phyloP scores from a whole-genome alignment of 2,797 vertebrate genomes.

The Chaetophractus vellerosus region DNA sequence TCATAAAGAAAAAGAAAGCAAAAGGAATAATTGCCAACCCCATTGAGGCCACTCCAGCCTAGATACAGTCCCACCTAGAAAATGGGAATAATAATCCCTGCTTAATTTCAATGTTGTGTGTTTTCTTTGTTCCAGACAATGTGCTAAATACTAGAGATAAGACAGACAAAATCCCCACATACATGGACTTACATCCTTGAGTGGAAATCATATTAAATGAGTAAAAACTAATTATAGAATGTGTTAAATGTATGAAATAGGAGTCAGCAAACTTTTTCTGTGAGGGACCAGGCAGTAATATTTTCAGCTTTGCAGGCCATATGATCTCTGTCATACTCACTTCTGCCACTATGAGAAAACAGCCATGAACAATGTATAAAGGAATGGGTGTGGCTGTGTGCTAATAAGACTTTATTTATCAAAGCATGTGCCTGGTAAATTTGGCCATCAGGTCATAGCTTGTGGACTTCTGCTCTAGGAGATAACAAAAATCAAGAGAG shows the following conservation, averaged over 20 bases:
- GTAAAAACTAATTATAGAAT: not conserved
- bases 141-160: not conserved
- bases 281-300: not conserved
- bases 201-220: not conserved
- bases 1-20: not conserved
- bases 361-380: not conserved
- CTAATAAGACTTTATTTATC: constrained; percentile 22
- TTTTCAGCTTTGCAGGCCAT: not conserved
- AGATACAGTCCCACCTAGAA: not conserved
- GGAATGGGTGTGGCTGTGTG: not conserved
- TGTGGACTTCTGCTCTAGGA: not conserved
- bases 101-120: not conserved
- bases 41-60: not conserved
- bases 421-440: not conserved
- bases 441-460: not conserved
- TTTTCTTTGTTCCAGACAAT: not conserved
- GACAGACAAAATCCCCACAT: not conserved
- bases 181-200: not conserved
- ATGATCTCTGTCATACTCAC: not conserved
- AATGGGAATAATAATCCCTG: not conserved
- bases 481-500: not conserved
- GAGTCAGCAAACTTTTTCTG: not conserved
- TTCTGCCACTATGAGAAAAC: not conserved
- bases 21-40: not conserved
- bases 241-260: not conserved